phyloP scores from a whole-genome alignment of 2,888 invertebrate species.

The Noctua fimbriata region DNA sequence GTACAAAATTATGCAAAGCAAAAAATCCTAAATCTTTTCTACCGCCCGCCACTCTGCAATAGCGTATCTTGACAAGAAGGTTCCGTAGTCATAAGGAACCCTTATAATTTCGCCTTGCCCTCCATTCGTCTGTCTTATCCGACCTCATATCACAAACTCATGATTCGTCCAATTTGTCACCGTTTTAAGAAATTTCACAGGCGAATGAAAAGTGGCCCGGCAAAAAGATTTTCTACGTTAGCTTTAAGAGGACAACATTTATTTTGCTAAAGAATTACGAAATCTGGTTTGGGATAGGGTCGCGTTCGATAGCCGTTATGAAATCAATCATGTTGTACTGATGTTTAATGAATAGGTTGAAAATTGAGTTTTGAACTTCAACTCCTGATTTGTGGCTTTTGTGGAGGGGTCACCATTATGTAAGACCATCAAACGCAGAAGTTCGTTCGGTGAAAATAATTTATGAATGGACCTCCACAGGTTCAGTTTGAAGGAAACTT shows the following conservation, averaged over 20 bases:
- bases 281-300: background rate
- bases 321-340: constrained; percentile 49
- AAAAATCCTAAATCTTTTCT: constrained; percentile 26
- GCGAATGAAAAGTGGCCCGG: constrained; percentile 35
- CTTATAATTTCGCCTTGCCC: constrained; percentile 58
- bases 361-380: constrained; percentile 54
- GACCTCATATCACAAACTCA: constrained; percentile 64
- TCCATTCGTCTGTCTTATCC: constrained; percentile 61
- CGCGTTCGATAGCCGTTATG: constrained; percentile 29
- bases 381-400: constrained; percentile 52
- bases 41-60: background rate
- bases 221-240: constrained; percentile 42
- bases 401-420: constrained; percentile 36
- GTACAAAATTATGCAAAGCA: constrained; percentile 26
- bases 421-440: constrained; percentile 49
- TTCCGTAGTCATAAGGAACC: constrained; percentile 46
- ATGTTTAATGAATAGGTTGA: constrained; percentile 45
- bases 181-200: constrained; percentile 63
- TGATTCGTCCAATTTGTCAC: constrained; percentile 67
- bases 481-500: constrained; percentile 1
- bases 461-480: constrained; percentile 25
- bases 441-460: constrained; percentile 41
- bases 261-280: constrained; percentile 31
- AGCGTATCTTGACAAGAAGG: constrained; percentile 41
- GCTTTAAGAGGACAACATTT: constrained; percentile 24